These are phyloP conservation scores for Caretta caretta DNA, from an alignment of 2,113 vertebrate genomes.

Conservation along the genomic window DNA sequence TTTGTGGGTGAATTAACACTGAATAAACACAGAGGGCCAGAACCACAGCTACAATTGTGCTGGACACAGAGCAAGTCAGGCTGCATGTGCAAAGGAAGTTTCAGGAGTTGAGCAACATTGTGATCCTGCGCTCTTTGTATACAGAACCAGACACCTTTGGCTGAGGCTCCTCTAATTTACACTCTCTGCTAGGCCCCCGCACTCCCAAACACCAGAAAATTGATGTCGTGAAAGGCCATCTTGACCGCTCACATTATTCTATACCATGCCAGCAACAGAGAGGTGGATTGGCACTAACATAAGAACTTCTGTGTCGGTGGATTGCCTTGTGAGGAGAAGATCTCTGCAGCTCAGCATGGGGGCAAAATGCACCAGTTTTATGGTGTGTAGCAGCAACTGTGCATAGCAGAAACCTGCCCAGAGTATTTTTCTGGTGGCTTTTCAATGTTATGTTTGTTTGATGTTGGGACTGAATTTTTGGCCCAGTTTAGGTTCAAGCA, in stretches of 20 bases:
- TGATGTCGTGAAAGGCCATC: background rate
- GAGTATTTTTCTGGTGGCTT: background rate
- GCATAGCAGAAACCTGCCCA: background rate
- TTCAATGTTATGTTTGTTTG: background rate
- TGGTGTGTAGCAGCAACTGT: background rate
- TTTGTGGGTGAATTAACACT: background rate
- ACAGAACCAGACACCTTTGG: accelerated
- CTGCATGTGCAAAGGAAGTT: background rate
- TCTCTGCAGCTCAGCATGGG: accelerated
- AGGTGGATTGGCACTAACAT: background rate
- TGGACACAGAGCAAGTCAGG: accelerated
- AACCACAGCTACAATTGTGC: accelerated
- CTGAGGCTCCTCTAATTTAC: background rate
- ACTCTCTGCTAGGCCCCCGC: accelerated
- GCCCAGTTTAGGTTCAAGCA: background rate
- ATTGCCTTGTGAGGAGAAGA: background rate
- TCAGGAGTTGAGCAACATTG: accelerated
- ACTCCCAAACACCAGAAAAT: background rate
- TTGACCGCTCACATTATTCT: background rate
- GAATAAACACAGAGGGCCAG: accelerated
- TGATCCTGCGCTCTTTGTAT: background rate
- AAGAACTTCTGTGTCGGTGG: background rate
- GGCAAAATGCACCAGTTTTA: background rate
- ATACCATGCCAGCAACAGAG: accelerated
- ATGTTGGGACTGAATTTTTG: background rate